A percentile compares a stretch with the other conserved stretches of the same genome.
Conservation (phyloP, 1,140 invertebrate species). For the Zaprionus davidi region DNA sequence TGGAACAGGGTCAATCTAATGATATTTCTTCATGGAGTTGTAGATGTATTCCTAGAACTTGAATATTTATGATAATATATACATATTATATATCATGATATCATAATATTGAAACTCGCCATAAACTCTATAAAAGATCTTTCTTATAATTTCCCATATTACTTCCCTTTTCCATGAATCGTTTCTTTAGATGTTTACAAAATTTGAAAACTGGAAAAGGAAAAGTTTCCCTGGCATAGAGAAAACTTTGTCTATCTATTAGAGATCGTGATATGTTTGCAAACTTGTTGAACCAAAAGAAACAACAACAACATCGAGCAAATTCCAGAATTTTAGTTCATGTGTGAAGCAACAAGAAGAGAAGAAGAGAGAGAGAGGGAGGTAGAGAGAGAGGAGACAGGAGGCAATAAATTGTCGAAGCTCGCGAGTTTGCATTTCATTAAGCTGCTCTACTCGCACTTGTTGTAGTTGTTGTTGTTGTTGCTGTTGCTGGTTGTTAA, state of each 20-base stretch:
- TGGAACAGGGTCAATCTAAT: too few species aligned
- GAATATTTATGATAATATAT: too few species aligned
- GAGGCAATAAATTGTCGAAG: slow-evolving; percentile 60
- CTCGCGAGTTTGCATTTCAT: slow-evolving; percentile 52
- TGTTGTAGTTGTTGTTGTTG: slow-evolving; percentile 22
- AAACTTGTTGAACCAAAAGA: slow-evolving; percentile 62
- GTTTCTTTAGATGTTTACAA: background rate
- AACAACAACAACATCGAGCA: slow-evolving; percentile 23
- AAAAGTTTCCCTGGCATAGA: background rate
- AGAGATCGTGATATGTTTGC: slow-evolving; percentile 37
- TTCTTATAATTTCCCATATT: too few species aligned
- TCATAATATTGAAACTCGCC: too few species aligned
- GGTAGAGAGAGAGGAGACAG: slow-evolving; percentile 5
- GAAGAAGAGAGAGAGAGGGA: background rate
- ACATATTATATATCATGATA: too few species aligned
- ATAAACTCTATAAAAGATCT: too few species aligned
- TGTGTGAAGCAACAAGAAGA: slow-evolving; percentile 7
- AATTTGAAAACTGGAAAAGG: background rate
- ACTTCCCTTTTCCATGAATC: background rate
- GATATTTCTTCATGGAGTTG: too few species aligned
- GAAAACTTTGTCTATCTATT: background rate
- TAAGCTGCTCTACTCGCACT: slow-evolving; percentile 18
- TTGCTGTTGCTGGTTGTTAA: slow-evolving; percentile 53
- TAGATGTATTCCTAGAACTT: too few species aligned
- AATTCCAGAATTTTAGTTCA: slow-evolving; percentile 9